Conservation (phyloP, 2,888 invertebrate genomes). For the Amiota communis region DNA sequence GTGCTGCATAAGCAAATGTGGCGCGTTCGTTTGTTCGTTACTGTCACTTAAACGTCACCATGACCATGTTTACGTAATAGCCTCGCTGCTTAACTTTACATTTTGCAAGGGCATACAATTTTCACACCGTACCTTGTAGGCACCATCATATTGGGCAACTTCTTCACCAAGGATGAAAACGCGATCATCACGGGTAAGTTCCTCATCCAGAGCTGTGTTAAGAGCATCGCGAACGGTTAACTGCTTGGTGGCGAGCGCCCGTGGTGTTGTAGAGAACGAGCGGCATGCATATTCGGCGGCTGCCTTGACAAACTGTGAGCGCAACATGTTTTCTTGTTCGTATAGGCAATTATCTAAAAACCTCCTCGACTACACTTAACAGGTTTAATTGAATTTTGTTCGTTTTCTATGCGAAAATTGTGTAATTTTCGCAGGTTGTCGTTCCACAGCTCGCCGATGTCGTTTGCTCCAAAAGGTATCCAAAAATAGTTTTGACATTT, state of each 20-base stretch:
- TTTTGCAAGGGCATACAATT: conserved; percentile 37
- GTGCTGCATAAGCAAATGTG: conserved; percentile 46
- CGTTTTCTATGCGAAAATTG: conserved; percentile 20
- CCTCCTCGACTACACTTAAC: neutral
- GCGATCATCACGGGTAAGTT: conserved; percentile 92
- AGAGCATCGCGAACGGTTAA: conserved; percentile 97
- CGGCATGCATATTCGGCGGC: conserved; percentile 73
- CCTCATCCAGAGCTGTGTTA: conserved; percentile 96
- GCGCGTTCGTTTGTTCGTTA: conserved; percentile 6
- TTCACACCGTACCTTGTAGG: conserved; percentile 86
- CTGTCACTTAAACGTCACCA: conserved; percentile 41
- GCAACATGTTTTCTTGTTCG: conserved; percentile 45
- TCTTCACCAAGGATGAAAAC: conserved; percentile 97
- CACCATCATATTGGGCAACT: conserved; percentile 98
- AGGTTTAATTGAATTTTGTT: neutral
- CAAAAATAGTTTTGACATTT: conserved; percentile 13
- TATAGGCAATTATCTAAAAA: neutral
- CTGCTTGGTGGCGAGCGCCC: conserved; percentile 75
- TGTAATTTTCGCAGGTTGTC: conserved; percentile 22
- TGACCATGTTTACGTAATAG: conserved; percentile 69
- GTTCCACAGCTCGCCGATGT: neutral
- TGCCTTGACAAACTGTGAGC: conserved; percentile 51
- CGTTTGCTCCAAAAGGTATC: neutral
- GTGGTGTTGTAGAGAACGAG: conserved; percentile 75
- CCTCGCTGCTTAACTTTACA: too few relatives aligned